Evolutionary conservation across 2,113 vertebrate genomes (phyloP).

Genomic region (Stigmatopora nigra): DNA sequence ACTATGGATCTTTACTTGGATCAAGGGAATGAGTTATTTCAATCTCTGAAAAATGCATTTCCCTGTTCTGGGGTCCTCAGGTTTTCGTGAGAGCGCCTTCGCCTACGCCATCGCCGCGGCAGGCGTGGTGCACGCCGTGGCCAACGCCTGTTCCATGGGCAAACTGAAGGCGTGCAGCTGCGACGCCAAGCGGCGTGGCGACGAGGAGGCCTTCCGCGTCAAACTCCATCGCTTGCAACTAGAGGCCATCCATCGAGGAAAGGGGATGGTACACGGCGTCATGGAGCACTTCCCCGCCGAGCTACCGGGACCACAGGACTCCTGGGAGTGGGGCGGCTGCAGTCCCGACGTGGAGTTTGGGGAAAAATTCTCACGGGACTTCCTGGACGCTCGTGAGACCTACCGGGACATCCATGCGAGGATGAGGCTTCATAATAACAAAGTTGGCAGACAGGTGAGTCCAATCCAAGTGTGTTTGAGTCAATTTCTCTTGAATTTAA

Average conservation of each 20-base stretch:
- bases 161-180: slow-evolving; percentile 92
- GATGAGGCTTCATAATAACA: slow-evolving; percentile 97
- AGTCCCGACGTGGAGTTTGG: slow-evolving; percentile 95
- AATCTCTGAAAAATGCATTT: not conserved
- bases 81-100: slow-evolving; percentile 93
- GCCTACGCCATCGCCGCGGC: slow-evolving; percentile 92
- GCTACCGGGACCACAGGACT: slow-evolving; percentile 83
- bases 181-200: slow-evolving; percentile 83
- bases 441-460: slow-evolving; percentile 95
- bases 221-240: slow-evolving; percentile 91
- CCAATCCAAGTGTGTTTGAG: not conserved
- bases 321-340: slow-evolving; percentile 99
- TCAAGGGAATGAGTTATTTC: too few relatives aligned
- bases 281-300: slow-evolving; percentile 85
- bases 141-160: slow-evolving; percentile 92
- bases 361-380: slow-evolving; percentile 95
- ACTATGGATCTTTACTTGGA: too few relatives aligned
- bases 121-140: slow-evolving; percentile 88
- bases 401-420: slow-evolving; percentile 94
- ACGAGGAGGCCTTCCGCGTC: slow-evolving; percentile 88
- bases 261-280: slow-evolving; percentile 93
- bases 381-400: slow-evolving; percentile 92
- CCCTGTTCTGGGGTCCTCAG: slow-evolving; percentile 52
- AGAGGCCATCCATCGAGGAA: slow-evolving; percentile 91
- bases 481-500: too few relatives aligned